A percentile compares a stretch with the other conserved stretches of the same genome.
phyloP scores from a whole-genome alignment of 2,797 vertebrate genomes.

The Melanotaenia nigrans region DNA sequence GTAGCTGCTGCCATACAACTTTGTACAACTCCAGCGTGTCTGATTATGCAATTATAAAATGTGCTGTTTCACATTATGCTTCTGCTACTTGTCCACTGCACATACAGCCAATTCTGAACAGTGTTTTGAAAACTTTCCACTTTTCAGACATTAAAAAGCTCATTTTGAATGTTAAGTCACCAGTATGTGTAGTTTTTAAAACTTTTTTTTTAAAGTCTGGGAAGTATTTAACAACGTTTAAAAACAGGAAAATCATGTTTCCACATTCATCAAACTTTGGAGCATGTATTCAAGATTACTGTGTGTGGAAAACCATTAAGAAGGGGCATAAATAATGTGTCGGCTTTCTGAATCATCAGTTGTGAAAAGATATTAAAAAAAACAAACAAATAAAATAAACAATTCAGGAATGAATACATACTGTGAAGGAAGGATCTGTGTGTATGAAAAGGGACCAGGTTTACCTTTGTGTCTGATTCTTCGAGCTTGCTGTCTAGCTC shows the following conservation, averaged over 20 bases:
- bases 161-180: slow-evolving; percentile 6
- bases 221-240: slow-evolving; percentile 16
- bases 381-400: slow-evolving; percentile 6
- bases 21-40: not conserved
- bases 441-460: not conserved
- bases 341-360: not conserved
- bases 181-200: slow-evolving; percentile 14
- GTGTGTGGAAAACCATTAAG: slow-evolving; percentile 14
- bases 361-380: not conserved
- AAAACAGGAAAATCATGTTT: slow-evolving; percentile 27
- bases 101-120: not conserved
- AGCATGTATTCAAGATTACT: slow-evolving; percentile 2
- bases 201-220: slow-evolving; percentile 8
- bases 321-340: slow-evolving; percentile 15
- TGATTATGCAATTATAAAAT: slow-evolving; percentile 2
- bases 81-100: not conserved
- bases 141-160: slow-evolving; percentile 9
- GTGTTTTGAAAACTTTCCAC: not conserved
- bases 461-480: slow-evolving; percentile 6
- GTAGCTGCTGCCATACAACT: slow-evolving; percentile 5
- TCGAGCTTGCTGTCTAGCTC: slow-evolving; percentile 1
- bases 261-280: slow-evolving; percentile 1
- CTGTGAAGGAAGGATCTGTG: slow-evolving; percentile 5
- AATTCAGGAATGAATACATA: slow-evolving; percentile 23
- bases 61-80: slow-evolving; percentile 2